Percentiles rank a stretch among this genome's conserved stretches.
phyloP scores from a whole-genome alignment of 1,140 invertebrate genomes.

The Macrobrachium nipponense region DNA sequence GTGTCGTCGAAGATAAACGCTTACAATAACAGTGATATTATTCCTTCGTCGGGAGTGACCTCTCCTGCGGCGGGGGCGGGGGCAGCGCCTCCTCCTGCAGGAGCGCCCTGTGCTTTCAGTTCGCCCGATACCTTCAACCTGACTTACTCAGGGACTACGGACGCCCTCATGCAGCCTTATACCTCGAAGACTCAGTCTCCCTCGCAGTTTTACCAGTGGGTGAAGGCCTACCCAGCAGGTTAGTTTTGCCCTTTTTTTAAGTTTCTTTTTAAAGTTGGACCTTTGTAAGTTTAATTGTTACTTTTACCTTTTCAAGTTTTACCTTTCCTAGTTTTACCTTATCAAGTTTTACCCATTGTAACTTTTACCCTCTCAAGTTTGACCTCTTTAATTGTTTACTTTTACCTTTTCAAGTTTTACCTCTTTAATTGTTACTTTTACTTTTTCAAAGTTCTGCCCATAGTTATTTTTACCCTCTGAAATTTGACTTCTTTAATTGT shows the following conservation, averaged over 20 bases:
- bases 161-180: slow-evolving; percentile 46
- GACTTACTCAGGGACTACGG: slow-evolving; percentile 23
- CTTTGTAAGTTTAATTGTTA: neutral
- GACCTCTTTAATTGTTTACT: neutral
- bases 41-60: neutral
- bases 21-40: neutral
- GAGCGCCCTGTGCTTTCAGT: slow-evolving; percentile 26
- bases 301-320: neutral
- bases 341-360: neutral
- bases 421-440: neutral
- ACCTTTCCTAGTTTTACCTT: neutral
- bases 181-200: slow-evolving; percentile 50
- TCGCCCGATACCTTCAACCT: slow-evolving; percentile 27
- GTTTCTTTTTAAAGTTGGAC: too few species aligned
- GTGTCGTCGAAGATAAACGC: too few species aligned
- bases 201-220: slow-evolving; percentile 52
- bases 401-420: neutral
- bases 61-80: neutral
- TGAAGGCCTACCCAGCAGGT: slow-evolving; percentile 55
- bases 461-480: too few species aligned
- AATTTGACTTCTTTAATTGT: too few species aligned
- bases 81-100: slow-evolving; percentile 29
- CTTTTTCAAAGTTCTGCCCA: too few species aligned
- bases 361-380: neutral
- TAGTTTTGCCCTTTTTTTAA: slow-evolving; percentile 17